Evolutionary conservation across 2,888 invertebrate genomes (phyloP), one percentile per base, ranked within the genome.

Genomic region (Dione vanillae): DNA sequence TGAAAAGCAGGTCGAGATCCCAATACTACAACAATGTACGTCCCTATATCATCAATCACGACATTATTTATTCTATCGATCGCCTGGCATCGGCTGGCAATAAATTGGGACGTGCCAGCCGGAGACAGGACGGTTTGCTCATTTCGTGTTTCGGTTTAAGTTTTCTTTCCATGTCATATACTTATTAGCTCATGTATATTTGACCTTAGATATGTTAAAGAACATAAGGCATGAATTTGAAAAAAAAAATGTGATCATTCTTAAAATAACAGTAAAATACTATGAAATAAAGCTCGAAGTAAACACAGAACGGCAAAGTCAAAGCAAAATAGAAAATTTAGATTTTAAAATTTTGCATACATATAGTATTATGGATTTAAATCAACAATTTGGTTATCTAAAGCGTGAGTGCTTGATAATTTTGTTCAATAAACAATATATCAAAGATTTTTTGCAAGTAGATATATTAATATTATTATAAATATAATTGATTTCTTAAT

Each of bases 41-140:
- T 79, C 71, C 74, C 72, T 70, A 72, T 76, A 75, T 80, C 89
- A 92, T 92, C 89, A 89, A 92, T 92, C 92, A 92, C 88, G 80
- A 84, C 86, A 85, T 83, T 91, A 91, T 91, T 90, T 90, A 84
- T 83, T 84, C 75, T 86, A 92, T 91, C 85, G 91, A 91, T 87
- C 87, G 85, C 69, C 78, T 83, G 79, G 78, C 79, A 80, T 82
- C 80, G 78, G 78, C 76, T 76, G 74, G 79, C 82, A 77, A 79
- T 79, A 77, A 82, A 81, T 77, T 78, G 81, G 82, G 78, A 77
- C 81, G 91, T 91, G 82, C 90, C 91, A 85, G 79, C 73, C 83
- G 74, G 87, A 43, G 87, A 82, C 78, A 81, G 87, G 82, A 78
- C 87, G 79, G 78, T 76, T 74, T 71, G 73, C 76, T 72, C 76